Evolutionary conservation across 1,140 invertebrate genomes (phyloP).

Genomic region (Fopius arisanus): DNA sequence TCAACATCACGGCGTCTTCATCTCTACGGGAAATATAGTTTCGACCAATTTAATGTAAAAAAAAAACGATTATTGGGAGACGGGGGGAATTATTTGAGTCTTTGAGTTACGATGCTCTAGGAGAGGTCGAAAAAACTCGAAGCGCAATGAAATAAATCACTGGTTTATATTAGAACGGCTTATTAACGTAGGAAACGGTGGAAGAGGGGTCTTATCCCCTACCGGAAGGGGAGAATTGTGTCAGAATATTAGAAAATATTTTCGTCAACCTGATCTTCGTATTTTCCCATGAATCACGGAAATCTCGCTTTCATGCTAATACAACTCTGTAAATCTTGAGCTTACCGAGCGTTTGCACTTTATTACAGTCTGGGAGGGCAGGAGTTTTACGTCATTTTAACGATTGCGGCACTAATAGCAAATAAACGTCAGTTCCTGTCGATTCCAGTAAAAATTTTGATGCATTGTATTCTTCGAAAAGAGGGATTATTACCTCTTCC

Average conservation of each 20-base stretch:
- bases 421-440: no score
- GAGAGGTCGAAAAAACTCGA: not conserved
- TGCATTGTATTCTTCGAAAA: no score
- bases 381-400: no score
- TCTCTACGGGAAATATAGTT: no score
- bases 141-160: not conserved
- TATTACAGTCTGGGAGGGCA: not conserved
- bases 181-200: not conserved
- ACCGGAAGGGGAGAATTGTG: constrained; percentile 21
- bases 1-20: no score
- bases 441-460: no score
- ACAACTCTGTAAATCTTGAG: constrained; percentile 28
- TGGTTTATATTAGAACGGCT: not conserved
- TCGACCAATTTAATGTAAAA: not conserved
- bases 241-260: constrained; percentile 10
- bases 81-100: no score
- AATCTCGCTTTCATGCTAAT: constrained; percentile 36
- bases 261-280: constrained; percentile 25
- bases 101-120: not conserved
- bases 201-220: no score
- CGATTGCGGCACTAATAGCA: no score
- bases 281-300: constrained; percentile 29
- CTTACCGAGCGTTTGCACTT: not conserved
- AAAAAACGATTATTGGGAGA: not conserved
- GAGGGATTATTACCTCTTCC: no score